phyloP scores from a whole-genome alignment of 2,888 invertebrate genomes.

The Cheilosia impressa region DNA sequence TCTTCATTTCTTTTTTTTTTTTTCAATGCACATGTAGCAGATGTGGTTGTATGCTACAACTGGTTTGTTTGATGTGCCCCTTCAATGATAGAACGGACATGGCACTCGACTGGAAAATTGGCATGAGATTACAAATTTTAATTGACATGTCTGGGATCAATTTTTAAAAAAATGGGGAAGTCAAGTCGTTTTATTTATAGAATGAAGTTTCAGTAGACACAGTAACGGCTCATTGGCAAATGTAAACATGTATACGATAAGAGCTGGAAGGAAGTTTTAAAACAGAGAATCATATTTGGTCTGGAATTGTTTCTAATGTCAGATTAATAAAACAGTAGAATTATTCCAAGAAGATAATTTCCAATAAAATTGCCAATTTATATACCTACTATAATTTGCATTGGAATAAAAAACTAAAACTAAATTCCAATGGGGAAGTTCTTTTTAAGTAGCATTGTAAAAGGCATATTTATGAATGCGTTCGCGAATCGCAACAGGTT shows the following conservation, averaged over 20 bases:
- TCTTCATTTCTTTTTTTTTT: neutral
- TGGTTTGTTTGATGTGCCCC: slow-evolving; percentile 45
- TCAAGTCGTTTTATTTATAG: slow-evolving; percentile 23
- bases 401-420: too few species aligned
- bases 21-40: slow-evolving; percentile 46
- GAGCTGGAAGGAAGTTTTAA: neutral
- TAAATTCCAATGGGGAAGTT: too few species aligned
- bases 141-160: slow-evolving; percentile 62
- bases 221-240: neutral
- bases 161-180: slow-evolving; percentile 49
- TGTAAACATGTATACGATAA: neutral
- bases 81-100: slow-evolving; percentile 41
- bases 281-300: neutral
- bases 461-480: too few species aligned
- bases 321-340: too few species aligned
- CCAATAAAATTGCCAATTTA: too few species aligned
- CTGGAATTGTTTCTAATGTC: too few species aligned
- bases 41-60: slow-evolving; percentile 43
- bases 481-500: too few species aligned
- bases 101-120: slow-evolving; percentile 68
- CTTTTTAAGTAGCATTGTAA: too few species aligned
- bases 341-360: too few species aligned
- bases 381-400: too few species aligned
- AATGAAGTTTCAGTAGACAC: neutral
- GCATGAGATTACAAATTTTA: slow-evolving; percentile 67